A percentile compares a stretch with the other conserved stretches of the same genome.
Conservation (phyloP, 2,113 vertebrate species). For the Pedetes capensis region DNA sequence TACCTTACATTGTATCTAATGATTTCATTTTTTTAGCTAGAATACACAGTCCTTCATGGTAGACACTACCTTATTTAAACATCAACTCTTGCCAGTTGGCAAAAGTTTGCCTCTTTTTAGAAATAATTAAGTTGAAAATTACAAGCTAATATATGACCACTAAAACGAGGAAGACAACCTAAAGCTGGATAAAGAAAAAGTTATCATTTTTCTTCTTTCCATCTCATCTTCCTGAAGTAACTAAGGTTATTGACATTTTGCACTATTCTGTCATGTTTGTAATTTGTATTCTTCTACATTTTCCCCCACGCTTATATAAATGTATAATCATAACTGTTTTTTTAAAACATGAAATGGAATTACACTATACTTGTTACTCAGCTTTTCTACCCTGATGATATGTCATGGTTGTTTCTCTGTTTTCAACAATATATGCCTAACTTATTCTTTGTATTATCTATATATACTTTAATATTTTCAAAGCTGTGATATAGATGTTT, state of each 20-base stretch:
- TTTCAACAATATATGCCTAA: not conserved
- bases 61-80: not conserved
- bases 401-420: not conserved
- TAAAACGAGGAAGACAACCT: not conserved
- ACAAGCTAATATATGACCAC: not conserved
- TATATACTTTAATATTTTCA: not conserved
- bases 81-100: not conserved
- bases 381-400: not conserved
- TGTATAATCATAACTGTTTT: not conserved
- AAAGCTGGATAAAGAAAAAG: not conserved
- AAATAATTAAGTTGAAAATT: not conserved
- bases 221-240: not conserved
- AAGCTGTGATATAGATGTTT: not conserved
- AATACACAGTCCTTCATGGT: not conserved
- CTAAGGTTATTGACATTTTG: not conserved
- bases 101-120: not conserved
- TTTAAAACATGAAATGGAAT: not conserved
- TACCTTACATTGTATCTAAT: not conserved
- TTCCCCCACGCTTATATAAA: not conserved
- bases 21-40: not conserved
- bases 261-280: not conserved
- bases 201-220: not conserved
- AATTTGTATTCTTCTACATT: not conserved
- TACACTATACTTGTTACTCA: not conserved
- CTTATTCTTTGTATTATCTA: not conserved